Evolutionary conservation across 2,113 vertebrate genomes (phyloP), one percentile per base, ranked within the genome.

Genomic region (Dipodomys merriami): DNA sequence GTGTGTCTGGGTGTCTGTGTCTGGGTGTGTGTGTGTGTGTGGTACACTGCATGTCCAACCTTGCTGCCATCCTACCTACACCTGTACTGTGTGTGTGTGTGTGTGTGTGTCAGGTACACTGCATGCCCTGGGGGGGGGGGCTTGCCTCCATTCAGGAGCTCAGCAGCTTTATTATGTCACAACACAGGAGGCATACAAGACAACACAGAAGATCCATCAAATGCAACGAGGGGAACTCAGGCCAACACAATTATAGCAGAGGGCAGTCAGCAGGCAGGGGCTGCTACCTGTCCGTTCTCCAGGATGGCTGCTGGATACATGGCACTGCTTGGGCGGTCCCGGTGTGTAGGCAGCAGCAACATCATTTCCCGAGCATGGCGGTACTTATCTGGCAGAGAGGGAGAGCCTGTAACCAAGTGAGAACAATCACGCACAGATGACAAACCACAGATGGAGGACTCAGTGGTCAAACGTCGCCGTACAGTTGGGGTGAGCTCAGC

Each of bases 311-410:
- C 96, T 16, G 99, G 99, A 68, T 99, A 99, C 99, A 99, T 98
- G 95, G 99, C 99, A 60, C 99, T 99, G 98, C 98, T 99, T 3
- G 98, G 98, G 65, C 99, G 98, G 95, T 99, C 99, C 33, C 99
- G 98, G 79, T 99, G 98, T 23, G 98, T 96, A 12, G 99, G 99
- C 97, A 99, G 97, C 97, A 99, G 94, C 97, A 99, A 98, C 98
- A 99, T 98, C 97, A 99, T 98, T 97, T 99, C 99, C 94, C 99
- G 98, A 97, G 98, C 98, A 94, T 99, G 99, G 96, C 99, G 99
- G 97, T 99, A 98, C 97, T 99, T 99, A 98, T 99, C 99, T 87
- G 99, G 99, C 97, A 99, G 98, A 97, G 99, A 99, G 84, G 99
- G 99, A 97, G 99, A 99, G 93, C 99, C 99, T 99, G 98, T 97